Conservation (phyloP, 2,113 vertebrate genomes). For the Dicrurus megarhynchus region DNA sequence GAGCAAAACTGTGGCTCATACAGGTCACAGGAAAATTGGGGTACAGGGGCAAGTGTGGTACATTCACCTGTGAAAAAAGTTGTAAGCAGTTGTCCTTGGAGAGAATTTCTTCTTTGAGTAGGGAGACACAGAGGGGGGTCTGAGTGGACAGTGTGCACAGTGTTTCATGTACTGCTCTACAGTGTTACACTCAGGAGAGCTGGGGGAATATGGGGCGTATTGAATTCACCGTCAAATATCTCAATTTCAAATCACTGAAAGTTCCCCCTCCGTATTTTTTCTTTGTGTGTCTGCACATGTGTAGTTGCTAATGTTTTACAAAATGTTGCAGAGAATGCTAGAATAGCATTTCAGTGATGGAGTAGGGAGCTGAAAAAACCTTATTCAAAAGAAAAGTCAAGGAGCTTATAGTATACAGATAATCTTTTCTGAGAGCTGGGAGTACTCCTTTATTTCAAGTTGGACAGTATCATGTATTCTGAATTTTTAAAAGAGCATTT, state of each 20-base stretch:
- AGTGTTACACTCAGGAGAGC: not conserved
- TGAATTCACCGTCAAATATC: not conserved
- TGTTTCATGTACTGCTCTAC: not conserved
- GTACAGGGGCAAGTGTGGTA: not conserved
- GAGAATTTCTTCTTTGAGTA: not conserved
- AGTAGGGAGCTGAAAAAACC: not conserved
- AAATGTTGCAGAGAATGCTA: not conserved
- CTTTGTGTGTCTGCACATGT: fast-evolving
- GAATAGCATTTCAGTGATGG: not conserved
- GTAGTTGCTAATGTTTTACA: not conserved
- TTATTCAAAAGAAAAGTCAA: not conserved
- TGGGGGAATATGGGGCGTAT: not conserved
- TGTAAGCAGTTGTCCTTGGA: not conserved
- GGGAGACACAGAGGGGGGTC: not conserved
- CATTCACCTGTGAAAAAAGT: not conserved
- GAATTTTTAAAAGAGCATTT: not conserved
- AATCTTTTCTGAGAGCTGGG: not conserved
- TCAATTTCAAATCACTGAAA: not conserved
- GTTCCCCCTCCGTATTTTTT: not conserved
- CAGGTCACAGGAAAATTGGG: not conserved
- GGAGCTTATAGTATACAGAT: not conserved
- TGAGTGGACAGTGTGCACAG: not conserved
- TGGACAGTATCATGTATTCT: not conserved
- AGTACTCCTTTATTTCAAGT: not conserved
- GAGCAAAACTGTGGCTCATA: not conserved